Conservation (phyloP, 1,140 invertebrate genomes). For the Telenomus remus region DNA sequence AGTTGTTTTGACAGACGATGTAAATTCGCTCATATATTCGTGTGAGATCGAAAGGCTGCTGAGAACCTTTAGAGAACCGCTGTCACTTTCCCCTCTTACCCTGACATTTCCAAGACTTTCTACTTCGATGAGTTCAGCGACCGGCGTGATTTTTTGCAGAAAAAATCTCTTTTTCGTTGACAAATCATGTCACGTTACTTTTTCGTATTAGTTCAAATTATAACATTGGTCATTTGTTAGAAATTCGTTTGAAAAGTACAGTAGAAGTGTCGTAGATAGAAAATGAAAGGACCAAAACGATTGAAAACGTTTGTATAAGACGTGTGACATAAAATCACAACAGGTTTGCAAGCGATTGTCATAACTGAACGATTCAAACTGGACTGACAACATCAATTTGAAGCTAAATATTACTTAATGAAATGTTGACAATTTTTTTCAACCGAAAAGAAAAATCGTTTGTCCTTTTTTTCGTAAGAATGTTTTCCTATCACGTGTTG, state of each 20-base stretch:
- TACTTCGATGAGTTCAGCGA: conserved; percentile 69
- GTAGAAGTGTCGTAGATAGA: background rate
- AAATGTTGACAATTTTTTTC: conserved; percentile 15
- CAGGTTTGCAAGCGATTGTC: too few species aligned
- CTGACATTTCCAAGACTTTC: conserved; percentile 75
- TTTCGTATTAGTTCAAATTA: background rate
- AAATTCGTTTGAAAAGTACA: too few species aligned
- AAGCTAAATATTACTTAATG: background rate
- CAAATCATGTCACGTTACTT: too few species aligned
- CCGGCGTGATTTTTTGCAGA: conserved; percentile 42
- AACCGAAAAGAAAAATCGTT: conserved; percentile 10
- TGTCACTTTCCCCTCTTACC: conserved; percentile 69
- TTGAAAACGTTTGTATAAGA: background rate
- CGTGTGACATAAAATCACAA: too few species aligned
- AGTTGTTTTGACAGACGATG: conserved; percentile 19
- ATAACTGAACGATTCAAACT: too few species aligned
- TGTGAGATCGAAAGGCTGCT: conserved; percentile 52
- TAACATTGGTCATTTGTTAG: too few species aligned
- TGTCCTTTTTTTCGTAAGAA: conserved; percentile 26
- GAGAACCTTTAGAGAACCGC: conserved; percentile 65
- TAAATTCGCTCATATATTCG: conserved; percentile 32
- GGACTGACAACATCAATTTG: too few species aligned
- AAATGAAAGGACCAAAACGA: background rate
- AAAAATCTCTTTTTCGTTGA: conserved; percentile 2
- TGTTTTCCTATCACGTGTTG: conserved; percentile 28